Percentiles rank a stretch among this genome's conserved stretches.
Conservation (phyloP, 2,888 invertebrate genomes). For the Unio delphinus region DNA sequence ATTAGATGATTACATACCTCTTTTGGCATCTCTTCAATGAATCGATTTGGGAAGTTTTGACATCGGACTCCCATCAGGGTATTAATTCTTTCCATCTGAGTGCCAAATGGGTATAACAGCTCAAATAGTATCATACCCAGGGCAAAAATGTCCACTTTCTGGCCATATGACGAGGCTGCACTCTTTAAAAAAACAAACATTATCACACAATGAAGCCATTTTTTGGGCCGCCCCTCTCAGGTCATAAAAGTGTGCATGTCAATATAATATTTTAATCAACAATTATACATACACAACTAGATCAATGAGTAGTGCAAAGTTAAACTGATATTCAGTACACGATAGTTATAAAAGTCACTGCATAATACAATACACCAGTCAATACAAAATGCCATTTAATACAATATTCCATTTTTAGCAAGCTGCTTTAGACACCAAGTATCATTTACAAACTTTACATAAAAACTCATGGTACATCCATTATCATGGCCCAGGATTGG, state of each 20-base stretch:
- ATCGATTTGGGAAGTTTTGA: constrained; percentile 80
- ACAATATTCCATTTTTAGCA: too few relatives aligned
- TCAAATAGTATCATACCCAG: constrained; percentile 95
- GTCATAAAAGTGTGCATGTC: neutral
- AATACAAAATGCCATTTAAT: too few relatives aligned
- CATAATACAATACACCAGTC: too few relatives aligned
- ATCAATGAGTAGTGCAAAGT: too few relatives aligned
- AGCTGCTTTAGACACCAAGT: too few relatives aligned
- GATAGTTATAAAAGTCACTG: too few relatives aligned
- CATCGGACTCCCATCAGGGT: constrained; percentile 76
- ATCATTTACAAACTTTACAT: too few relatives aligned
- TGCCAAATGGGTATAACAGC: constrained; percentile 88
- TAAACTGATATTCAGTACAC: too few relatives aligned
- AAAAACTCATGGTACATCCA: too few relatives aligned
- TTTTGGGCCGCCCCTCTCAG: neutral
- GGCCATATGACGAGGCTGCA: constrained; percentile 67
- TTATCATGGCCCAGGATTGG: too few relatives aligned
- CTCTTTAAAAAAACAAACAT: constrained; percentile 47
- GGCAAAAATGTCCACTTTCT: constrained; percentile 95
- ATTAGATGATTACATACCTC: constrained; percentile 37
- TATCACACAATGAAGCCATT: neutral
- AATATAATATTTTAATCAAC: neutral
- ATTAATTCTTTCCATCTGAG: constrained; percentile 88
- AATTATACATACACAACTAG: neutral
- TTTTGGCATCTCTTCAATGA: constrained; percentile 75